Conservation (phyloP, 2,113 vertebrate genomes). For the Sisor rabdophorus region DNA sequence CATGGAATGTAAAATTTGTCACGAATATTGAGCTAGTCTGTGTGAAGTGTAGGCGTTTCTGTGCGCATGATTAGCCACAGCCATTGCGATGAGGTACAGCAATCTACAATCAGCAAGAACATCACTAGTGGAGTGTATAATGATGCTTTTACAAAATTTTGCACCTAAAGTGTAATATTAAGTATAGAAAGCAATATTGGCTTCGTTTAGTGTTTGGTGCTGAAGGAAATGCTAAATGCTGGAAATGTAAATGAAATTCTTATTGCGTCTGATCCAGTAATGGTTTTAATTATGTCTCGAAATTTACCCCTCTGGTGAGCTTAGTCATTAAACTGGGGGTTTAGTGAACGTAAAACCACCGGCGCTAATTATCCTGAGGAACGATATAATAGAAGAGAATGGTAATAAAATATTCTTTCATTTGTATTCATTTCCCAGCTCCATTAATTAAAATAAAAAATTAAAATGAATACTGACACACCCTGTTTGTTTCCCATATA, state of each 20-base stretch:
- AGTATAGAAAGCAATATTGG: not conserved
- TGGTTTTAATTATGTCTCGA: not conserved
- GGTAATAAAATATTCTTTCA: not conserved
- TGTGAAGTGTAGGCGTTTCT: constrained; percentile 12
- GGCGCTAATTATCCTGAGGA: not conserved
- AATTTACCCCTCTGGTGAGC: not conserved
- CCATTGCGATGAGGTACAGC: constrained; percentile 22
- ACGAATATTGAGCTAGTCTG: constrained; percentile 21
- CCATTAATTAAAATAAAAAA: too few species aligned
- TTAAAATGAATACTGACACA: too few species aligned
- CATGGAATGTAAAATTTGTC: constrained; percentile 10
- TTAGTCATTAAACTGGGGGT: not conserved
- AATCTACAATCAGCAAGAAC: constrained; percentile 21
- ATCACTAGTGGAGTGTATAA: constrained; percentile 22
- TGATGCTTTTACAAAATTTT: constrained; percentile 18
- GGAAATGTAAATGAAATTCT: too few species aligned
- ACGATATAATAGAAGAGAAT: not conserved
- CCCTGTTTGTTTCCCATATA: too few species aligned
- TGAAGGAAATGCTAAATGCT: too few species aligned
- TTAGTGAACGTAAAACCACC: not conserved
- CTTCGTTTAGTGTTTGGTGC: not conserved
- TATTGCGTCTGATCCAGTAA: not conserved
- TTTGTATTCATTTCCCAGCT: not conserved
- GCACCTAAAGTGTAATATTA: not conserved
- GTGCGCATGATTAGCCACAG: constrained; percentile 14